These are phyloP conservation scores for Agelaius tricolor DNA, from an alignment of 2,113 vertebrate genomes.

Conservation along the genomic window DNA sequence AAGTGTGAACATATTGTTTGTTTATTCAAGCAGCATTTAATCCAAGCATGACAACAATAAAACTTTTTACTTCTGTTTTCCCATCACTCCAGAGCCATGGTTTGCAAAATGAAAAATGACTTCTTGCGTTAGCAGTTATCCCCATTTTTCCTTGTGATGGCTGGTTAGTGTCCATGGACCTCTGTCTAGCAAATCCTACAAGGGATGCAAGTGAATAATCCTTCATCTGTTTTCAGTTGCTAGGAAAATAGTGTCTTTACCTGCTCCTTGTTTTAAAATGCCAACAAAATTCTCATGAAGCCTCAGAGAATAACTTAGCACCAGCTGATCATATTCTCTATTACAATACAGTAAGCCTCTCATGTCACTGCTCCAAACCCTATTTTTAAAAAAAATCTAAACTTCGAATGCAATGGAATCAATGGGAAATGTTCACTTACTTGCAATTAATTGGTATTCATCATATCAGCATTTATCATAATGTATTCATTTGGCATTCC, in stretches of 20 bases:
- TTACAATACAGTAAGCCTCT: not conserved
- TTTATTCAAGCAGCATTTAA: not conserved
- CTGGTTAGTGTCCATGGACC: not conserved
- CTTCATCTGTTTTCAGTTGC: not conserved
- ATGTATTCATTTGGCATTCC: constrained; percentile 34
- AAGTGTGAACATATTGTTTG: not conserved
- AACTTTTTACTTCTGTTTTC: not conserved
- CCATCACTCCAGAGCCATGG: not conserved
- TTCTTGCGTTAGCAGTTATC: not conserved
- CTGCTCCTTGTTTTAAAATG: not conserved
- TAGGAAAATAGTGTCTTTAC: not conserved
- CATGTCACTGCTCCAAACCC: not conserved
- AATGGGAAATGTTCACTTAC: not conserved
- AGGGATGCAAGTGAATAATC: not conserved
- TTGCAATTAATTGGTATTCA: constrained; percentile 42
- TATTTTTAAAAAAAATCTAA: constrained; percentile 5
- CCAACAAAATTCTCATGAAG: not conserved
- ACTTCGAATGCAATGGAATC: not conserved
- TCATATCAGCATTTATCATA: constrained; percentile 20
- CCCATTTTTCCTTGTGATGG: not conserved
- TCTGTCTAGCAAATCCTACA: not conserved
- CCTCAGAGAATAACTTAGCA: not conserved
- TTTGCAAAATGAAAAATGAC: not conserved
- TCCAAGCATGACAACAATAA: not conserved
- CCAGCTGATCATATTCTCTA: not conserved